A percentile compares a stretch with the other conserved stretches of the same genome.
These are phyloP conservation scores for Lysandra coridon DNA, from an alignment of 2,888 invertebrate species.

Conservation along the genomic window DNA sequence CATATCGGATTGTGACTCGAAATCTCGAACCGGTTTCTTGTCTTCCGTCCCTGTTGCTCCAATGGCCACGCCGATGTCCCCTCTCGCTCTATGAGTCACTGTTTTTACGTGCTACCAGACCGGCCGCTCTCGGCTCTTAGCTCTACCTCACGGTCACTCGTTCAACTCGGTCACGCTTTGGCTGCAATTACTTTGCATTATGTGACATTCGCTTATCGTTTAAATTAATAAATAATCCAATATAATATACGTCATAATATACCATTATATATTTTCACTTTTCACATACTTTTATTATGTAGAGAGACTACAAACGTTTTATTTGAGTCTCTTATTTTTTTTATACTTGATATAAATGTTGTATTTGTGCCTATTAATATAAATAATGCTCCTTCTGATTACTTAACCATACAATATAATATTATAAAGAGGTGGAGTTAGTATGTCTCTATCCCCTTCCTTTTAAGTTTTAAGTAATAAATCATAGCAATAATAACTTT, in stretches of 20 bases:
- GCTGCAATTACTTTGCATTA: constrained; percentile 69
- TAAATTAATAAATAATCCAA: constrained; percentile 63
- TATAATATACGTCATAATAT: background rate
- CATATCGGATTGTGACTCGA: constrained; percentile 80
- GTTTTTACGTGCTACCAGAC: constrained; percentile 68
- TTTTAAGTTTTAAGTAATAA: too few species aligned
- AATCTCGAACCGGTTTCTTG: constrained; percentile 76
- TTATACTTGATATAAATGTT: too few species aligned
- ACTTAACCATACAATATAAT: too few species aligned
- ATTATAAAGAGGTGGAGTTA: too few species aligned
- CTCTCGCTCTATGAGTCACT: constrained; percentile 75
- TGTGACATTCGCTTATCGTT: constrained; percentile 74
- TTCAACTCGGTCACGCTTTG: constrained; percentile 76
- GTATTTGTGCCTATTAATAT: too few species aligned
- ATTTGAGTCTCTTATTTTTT: background rate
- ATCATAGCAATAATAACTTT: too few species aligned
- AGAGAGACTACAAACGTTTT: background rate
- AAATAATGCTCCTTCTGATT: too few species aligned
- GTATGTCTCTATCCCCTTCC: too few species aligned
- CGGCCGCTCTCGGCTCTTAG: constrained; percentile 65
- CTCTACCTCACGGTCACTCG: constrained; percentile 79
- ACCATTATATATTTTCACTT: too few species aligned
- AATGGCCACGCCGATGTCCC: constrained; percentile 54
- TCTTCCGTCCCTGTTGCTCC: constrained; percentile 62
- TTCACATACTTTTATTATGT: background rate